Evolutionary conservation across 2,113 vertebrate genomes (phyloP).

Genomic region (Spizaetus ornatus): DNA sequence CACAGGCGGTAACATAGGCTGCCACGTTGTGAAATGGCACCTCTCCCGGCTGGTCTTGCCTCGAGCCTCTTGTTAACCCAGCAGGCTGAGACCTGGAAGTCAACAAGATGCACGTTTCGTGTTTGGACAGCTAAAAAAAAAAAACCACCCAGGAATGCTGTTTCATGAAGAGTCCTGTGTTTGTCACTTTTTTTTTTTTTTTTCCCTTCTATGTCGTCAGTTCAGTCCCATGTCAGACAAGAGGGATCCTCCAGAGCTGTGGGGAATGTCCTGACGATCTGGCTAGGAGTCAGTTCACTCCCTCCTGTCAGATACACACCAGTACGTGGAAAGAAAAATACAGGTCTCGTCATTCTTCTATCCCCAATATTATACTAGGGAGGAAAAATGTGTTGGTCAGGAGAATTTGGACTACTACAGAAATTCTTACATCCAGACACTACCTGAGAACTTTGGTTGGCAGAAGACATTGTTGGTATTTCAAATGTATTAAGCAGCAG

Average conservation of each 20-base stretch:
- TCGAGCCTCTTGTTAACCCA: background rate
- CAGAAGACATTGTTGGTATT: background rate
- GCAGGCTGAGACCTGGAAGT: background rate
- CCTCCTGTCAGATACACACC: background rate
- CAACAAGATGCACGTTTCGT: background rate
- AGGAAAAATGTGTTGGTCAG: background rate
- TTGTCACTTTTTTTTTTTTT: background rate
- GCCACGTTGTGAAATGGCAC: rapidly evolving
- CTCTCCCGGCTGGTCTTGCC: background rate
- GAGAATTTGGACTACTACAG: background rate
- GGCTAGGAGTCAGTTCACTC: background rate
- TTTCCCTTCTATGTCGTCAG: background rate
- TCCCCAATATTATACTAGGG: background rate
- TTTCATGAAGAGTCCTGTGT: background rate
- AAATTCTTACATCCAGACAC: background rate
- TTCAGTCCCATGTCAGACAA: background rate
- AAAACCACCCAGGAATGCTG: background rate
- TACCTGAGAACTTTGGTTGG: background rate
- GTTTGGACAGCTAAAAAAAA: background rate
- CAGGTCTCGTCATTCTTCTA: background rate
- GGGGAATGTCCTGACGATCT: rapidly evolving
- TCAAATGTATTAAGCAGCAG: background rate
- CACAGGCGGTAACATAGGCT: background rate
- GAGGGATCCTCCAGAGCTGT: background rate
- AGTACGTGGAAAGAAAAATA: background rate